Evolutionary conservation across 1,140 invertebrate genomes (phyloP), one percentile per base, ranked within the genome.

Genomic region (Cotesia glomerata): DNA sequence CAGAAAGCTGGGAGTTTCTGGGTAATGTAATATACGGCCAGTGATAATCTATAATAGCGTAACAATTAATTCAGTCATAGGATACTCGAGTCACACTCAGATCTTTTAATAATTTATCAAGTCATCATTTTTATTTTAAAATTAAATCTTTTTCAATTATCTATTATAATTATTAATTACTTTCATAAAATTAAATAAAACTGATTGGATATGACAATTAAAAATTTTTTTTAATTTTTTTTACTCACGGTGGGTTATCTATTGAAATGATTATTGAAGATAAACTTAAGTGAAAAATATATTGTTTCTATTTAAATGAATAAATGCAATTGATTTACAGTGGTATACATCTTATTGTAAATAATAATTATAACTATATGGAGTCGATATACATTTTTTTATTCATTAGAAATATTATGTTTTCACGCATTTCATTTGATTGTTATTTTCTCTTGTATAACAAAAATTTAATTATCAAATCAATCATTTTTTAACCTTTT

Each of bases 21-120:
- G 72, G 75, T 64, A 74, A 76, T 45, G 75, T 75, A 72, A 56
- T 73, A 58, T 51, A 72, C 59, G 8, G 51, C 39, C 16, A 35
- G 36, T 64, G 16, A 5, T 45, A 58, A 72, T 72, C 71, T 77
- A 76, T 78, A 80, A 81, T 76, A 73, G 73, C 78, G 73, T 80
- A 78, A 80, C 76, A 76, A 81, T 81, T 80, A 80, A 81, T 79
- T 79, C 72, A 63, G 75, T 73, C 75, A 79, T 78, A 73, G 74
- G 78, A 73, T 77, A 66, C 52, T 69, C 51, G 58, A 59, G 58
- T 59, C 63, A 36, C n/a, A 11, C 9, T 26, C 63, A 51, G 36
- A 65, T 51, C 9, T 35, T 8, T 9, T 18, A 13, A 49, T 18
- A 65, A 65, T 65, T 52, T 14, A 49, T 65, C 49, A n/a, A 64